Evolutionary conservation across 2,113 vertebrate species (phyloP), one percentile per base, ranked within the genome.

Genomic region (Oreotrochilus melanogaster): DNA sequence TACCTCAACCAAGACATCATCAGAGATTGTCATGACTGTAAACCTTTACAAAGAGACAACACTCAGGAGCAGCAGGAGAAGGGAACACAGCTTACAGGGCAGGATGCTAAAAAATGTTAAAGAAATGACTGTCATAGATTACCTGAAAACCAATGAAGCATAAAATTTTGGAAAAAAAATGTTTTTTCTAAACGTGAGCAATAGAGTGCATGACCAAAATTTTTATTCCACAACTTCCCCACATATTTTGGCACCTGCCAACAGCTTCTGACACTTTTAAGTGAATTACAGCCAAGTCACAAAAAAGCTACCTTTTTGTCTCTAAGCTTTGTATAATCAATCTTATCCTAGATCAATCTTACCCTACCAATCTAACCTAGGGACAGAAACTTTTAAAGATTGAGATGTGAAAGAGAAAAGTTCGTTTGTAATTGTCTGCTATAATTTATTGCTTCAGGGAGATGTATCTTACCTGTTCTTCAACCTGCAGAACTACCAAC

Each of bases 201-300:
- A 53, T 70, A 27, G 5, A 18, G 69, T 45, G 21, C 12, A 24
- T 39, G 21, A n/a, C 22, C 5, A 88, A 57, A 88, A 58, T 8
- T 11, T 45, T 45, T 62, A 78, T 25, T 53, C 22, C 11, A 19
- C 12, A 48, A 3, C 42, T 79, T 66, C 27, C 14, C 2, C 43
- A 31, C 1, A 1, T 73, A 33, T 88, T 80, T 90, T 92, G 23
- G 10, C 22, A 64, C 35, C 48, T 0, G 0, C 17, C 37, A 47
- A 47, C 21, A 70, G 30, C 22, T 27, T 83, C 33, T 73, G 45
- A 33, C 23, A 67, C 8, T 67, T 89, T 45, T 10, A 74, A 54
- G 42, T 23, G 1, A 75, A 48, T 12, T 30, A 76, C 39, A 22
- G 5, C 4, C 27, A 60, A 1, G 0, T 43, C 47, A 67, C 10